Conservation (phyloP, 2,888 invertebrate species). For the Luperina testacea region DNA sequence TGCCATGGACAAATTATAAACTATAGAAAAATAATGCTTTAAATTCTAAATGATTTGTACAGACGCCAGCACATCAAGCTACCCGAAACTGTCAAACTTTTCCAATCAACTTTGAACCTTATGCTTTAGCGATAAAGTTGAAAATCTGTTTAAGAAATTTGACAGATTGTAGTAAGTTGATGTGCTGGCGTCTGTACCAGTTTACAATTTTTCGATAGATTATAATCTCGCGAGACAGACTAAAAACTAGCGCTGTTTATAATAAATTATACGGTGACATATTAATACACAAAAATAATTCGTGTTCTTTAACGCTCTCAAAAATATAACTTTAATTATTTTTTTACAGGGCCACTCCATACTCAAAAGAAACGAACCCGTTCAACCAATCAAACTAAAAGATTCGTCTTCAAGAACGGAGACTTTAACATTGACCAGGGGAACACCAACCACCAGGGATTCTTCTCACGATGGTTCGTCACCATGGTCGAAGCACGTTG, state of each 20-base stretch:
- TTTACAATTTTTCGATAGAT: too few relatives aligned
- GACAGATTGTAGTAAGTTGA: too few relatives aligned
- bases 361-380: slow-evolving; percentile 59
- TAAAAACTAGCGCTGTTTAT: too few relatives aligned
- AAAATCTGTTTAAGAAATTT: too few relatives aligned
- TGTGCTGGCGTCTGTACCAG: too few relatives aligned
- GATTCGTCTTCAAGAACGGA: slow-evolving; percentile 96
- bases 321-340: neutral
- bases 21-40: neutral
- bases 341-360: slow-evolving; percentile 62
- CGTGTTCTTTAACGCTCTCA: neutral
- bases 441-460: slow-evolving; percentile 88
- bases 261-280: too few relatives aligned
- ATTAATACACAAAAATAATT: neutral
- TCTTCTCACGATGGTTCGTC: slow-evolving; percentile 94
- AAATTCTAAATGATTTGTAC: neutral
- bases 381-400: slow-evolving; percentile 63
- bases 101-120: too few relatives aligned
- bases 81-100: too few relatives aligned
- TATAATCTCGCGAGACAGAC: too few relatives aligned
- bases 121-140: too few relatives aligned
- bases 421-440: slow-evolving; percentile 96
- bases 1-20: neutral
- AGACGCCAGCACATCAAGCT: too few relatives aligned
- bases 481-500: slow-evolving; percentile 96